These are phyloP conservation scores for Artemisiospiza belli DNA, from an alignment of 2,113 vertebrate species.

Conservation along the genomic window DNA sequence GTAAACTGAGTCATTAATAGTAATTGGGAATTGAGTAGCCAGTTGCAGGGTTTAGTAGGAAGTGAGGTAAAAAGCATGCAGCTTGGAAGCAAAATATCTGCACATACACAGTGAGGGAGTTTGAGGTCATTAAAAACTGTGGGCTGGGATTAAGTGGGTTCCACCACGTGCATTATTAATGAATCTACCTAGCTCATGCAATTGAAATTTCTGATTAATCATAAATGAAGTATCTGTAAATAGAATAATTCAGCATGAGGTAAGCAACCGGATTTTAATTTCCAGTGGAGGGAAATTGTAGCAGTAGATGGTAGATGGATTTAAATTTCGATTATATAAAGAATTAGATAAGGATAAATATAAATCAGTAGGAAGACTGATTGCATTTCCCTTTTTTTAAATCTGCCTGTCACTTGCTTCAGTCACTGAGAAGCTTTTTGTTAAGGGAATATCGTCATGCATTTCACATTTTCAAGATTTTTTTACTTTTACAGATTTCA, in stretches of 20 bases:
- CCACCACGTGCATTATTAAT: not conserved
- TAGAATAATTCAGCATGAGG: conserved; percentile 20
- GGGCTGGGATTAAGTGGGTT: not conserved
- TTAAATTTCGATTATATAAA: not conserved
- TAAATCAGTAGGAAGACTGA: not conserved
- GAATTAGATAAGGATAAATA: not conserved
- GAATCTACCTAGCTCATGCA: not conserved
- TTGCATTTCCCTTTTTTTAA: not conserved
- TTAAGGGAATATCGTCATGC: not conserved
- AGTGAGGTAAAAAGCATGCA: not conserved
- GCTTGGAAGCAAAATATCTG: not conserved
- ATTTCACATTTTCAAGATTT: not conserved
- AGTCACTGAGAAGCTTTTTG: not conserved
- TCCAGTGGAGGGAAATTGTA: not conserved
- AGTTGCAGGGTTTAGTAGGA: conserved; percentile 25
- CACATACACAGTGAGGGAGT: not conserved
- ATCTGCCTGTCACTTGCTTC: not conserved
- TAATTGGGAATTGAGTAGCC: conserved; percentile 35
- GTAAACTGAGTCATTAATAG: conserved; percentile 43
- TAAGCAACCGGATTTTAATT: conserved; percentile 23
- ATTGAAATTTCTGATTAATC: conserved; percentile 13
- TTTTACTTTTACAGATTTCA: not conserved
- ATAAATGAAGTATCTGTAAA: conserved; percentile 13
- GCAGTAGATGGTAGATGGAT: not conserved
- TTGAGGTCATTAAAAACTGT: conserved; percentile 15